Evolutionary conservation across 2,113 vertebrate species (phyloP).

Genomic region (Grammomys surdaster): DNA sequence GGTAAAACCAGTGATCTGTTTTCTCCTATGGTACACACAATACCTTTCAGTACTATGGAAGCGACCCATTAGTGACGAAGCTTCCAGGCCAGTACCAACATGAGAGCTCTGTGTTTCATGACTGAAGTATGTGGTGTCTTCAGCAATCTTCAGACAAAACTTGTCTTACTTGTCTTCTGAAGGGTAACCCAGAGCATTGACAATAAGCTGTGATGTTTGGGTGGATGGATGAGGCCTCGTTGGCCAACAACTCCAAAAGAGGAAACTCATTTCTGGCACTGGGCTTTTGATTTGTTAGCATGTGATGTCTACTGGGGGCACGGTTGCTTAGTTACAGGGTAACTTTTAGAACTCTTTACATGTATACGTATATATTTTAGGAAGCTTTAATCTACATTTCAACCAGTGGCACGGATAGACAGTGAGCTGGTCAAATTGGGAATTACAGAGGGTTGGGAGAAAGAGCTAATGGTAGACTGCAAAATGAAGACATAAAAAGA

Average conservation of each 20-base stretch:
- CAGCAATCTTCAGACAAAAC: neutral
- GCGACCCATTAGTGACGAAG: neutral
- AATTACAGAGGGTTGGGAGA: neutral
- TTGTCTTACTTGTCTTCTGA: neutral
- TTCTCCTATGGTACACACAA: neutral
- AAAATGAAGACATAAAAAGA: conserved; percentile 41
- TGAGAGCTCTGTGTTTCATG: neutral
- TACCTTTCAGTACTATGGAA: neutral
- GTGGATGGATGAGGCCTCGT: neutral
- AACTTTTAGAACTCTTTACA: neutral
- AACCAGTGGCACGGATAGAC: neutral
- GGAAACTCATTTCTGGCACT: neutral
- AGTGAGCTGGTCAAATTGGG: neutral
- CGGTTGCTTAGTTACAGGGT: neutral
- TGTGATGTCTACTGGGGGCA: neutral
- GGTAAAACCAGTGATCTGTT: neutral
- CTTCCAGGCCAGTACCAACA: neutral
- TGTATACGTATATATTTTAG: neutral
- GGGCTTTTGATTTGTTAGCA: neutral
- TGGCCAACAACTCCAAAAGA: neutral
- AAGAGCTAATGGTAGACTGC: neutral
- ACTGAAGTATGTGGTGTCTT: neutral
- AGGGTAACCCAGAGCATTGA: neutral
- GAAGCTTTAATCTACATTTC: neutral
- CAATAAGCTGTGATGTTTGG: neutral